These are phyloP conservation scores for Deilephila porcellus DNA, from an alignment of 2,888 invertebrate species.

Conservation along the genomic window DNA sequence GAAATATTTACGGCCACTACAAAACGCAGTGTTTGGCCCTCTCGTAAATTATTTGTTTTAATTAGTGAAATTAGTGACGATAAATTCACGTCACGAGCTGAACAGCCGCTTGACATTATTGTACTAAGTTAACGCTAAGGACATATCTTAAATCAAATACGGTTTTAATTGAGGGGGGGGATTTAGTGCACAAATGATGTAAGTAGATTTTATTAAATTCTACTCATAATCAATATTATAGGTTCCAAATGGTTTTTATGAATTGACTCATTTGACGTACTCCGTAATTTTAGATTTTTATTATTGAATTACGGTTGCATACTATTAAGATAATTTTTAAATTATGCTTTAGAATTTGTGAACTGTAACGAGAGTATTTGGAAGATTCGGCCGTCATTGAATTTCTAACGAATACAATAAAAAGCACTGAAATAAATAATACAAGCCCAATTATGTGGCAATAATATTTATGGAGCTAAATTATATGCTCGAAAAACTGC, in stretches of 20 bases:
- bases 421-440: neutral
- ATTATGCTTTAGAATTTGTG: too few relatives aligned
- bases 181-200: neutral
- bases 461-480: too few relatives aligned
- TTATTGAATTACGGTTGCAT: too few relatives aligned
- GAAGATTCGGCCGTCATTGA: too few relatives aligned
- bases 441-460: too few relatives aligned
- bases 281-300: too few relatives aligned
- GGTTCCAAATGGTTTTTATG: too few relatives aligned
- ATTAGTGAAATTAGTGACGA: constrained; percentile 29
- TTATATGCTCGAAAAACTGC: too few relatives aligned
- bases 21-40: constrained; percentile 14
- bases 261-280: too few relatives aligned
- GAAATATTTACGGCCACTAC: constrained; percentile 17
- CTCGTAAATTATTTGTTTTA: constrained; percentile 30
- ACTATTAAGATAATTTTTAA: too few relatives aligned
- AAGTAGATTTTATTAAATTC: neutral
- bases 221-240: neutral
- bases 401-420: too few relatives aligned
- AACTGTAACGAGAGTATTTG: too few relatives aligned
- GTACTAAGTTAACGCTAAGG: neutral
- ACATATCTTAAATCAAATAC: constrained; percentile 4
- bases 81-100: constrained; percentile 15
- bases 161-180: neutral
- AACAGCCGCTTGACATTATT: neutral